Evolutionary conservation across 2,113 vertebrate genomes (phyloP).

Genomic region (Microcebus jonahi): DNA sequence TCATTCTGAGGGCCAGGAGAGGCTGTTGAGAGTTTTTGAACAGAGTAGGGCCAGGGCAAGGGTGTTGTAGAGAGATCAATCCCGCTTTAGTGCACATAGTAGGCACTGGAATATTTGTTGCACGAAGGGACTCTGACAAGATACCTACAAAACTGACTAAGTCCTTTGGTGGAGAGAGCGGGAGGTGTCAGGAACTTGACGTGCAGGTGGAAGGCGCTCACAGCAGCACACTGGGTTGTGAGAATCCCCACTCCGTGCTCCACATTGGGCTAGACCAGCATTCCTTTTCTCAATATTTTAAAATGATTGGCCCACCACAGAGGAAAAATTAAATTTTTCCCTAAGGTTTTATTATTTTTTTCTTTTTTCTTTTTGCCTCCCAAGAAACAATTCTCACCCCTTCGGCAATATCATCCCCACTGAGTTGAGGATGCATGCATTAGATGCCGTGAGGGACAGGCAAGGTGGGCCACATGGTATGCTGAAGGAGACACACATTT

Average conservation of each 20-base stretch:
- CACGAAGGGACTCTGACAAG: not conserved
- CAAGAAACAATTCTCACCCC: not conserved
- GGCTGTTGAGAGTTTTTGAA: not conserved
- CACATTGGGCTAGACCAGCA: not conserved
- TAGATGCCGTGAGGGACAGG: not conserved
- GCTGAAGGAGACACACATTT: not conserved
- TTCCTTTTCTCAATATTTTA: not conserved
- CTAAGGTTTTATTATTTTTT: not conserved
- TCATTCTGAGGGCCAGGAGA: not conserved
- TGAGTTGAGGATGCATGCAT: not conserved
- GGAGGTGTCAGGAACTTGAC: not conserved
- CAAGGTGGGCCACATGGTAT: accelerated
- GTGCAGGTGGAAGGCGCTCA: not conserved
- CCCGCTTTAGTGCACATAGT: not conserved
- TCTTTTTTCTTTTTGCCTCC: not conserved
- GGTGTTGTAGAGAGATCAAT: not conserved
- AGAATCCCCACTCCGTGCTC: not conserved
- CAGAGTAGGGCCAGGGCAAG: not conserved
- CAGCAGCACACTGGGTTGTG: not conserved
- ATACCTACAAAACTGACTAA: not conserved
- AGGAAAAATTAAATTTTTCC: not conserved
- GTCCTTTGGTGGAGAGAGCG: not conserved
- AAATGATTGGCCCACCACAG: not conserved
- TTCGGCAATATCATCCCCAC: not conserved
- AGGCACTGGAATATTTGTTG: not conserved